Evolutionary conservation across 2,888 invertebrate species (phyloP).

Genomic region (Iselma pallidipennis): DNA sequence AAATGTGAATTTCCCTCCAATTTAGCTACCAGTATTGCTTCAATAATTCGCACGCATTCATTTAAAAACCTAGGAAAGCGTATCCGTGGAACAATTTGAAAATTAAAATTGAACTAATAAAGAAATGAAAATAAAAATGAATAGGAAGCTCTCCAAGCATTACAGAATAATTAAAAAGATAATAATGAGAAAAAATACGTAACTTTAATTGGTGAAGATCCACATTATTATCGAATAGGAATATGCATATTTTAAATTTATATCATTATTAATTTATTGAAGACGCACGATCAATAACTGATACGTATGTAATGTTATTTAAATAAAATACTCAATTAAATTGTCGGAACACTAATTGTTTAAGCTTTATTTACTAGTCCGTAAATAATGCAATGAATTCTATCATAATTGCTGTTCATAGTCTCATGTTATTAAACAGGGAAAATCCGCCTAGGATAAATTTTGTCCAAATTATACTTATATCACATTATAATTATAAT

Average conservation of each 20-base stretch:
- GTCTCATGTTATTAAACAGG: slow-evolving; percentile 3
- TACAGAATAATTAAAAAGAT: background rate
- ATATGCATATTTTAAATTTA: too few species aligned
- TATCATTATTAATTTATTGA: too few species aligned
- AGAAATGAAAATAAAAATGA: background rate
- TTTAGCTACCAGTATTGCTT: background rate
- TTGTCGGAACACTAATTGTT: background rate
- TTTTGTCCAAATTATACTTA: background rate
- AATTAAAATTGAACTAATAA: slow-evolving; percentile 10
- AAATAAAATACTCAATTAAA: background rate
- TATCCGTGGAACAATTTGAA: slow-evolving; percentile 7
- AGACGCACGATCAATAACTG: too few species aligned
- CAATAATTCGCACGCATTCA: background rate
- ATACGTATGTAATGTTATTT: background rate
- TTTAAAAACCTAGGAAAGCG: slow-evolving; percentile 4
- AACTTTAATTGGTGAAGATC: too few species aligned
- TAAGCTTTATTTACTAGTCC: background rate
- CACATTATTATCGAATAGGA: too few species aligned
- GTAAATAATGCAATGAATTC: slow-evolving; percentile 11
- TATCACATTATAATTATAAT: too few species aligned
- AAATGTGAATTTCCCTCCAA: too few species aligned
- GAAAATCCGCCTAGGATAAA: background rate
- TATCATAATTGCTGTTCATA: slow-evolving; percentile 12
- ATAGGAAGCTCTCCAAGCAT: background rate
- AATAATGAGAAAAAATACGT: too few species aligned